Evolutionary conservation across 64 coral and sea anemone species (phyloP).

Genomic region (Actinia equina): DNA sequence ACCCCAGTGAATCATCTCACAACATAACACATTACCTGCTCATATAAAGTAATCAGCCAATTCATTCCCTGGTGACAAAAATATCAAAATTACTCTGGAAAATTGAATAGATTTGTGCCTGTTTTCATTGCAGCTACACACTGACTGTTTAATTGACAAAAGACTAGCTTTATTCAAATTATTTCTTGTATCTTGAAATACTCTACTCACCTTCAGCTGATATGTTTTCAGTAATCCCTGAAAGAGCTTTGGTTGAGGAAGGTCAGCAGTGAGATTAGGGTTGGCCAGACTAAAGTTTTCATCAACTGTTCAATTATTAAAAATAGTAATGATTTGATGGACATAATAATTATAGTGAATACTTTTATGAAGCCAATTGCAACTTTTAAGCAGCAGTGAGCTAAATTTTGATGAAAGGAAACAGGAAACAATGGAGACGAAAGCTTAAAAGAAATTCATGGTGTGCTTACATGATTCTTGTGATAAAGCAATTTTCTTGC

Average conservation of each 20-base stretch:
- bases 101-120: neutral
- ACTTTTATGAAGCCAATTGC: too few relatives aligned
- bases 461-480: conserved; percentile 88
- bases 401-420: too few relatives aligned
- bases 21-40: conserved; percentile 54
- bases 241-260: conserved; percentile 83
- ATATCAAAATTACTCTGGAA: neutral
- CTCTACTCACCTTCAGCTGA: conserved; percentile 84
- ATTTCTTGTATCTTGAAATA: too few relatives aligned
- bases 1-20: too few relatives aligned
- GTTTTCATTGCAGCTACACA: too few relatives aligned
- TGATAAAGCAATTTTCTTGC: conserved; percentile 65
- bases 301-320: conserved; percentile 63
- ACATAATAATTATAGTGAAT: too few relatives aligned
- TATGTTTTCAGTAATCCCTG: conserved; percentile 90
- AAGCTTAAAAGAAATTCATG: neutral
- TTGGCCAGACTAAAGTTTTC: conserved; percentile 89
- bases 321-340: too few relatives aligned
- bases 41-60: conserved; percentile 94
- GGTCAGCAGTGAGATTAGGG: conserved; percentile 72
- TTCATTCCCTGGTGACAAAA: conserved; percentile 86
- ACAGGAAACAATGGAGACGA: too few relatives aligned
- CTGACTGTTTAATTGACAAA: neutral
- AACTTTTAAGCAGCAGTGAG: too few relatives aligned
- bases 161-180: neutral